These are phyloP conservation scores for Rynchops niger DNA, from an alignment of 2,113 vertebrate genomes.

Conservation along the genomic window DNA sequence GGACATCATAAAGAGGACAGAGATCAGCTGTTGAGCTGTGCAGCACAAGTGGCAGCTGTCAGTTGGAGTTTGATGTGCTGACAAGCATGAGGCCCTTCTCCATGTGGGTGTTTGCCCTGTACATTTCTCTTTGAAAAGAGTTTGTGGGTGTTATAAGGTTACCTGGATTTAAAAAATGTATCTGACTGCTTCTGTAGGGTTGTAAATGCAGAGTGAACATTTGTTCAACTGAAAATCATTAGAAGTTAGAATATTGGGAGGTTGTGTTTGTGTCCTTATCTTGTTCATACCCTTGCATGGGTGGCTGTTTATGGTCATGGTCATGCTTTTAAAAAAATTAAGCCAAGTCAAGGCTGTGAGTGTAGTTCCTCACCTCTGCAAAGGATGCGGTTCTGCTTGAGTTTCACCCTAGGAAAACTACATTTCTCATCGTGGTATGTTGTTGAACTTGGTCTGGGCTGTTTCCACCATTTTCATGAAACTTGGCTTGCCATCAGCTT, in stretches of 20 bases:
- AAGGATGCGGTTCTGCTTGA: too few species aligned
- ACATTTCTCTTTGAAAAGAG: too few species aligned
- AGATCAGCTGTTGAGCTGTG: background rate
- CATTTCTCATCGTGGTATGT: accelerated
- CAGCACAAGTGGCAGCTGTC: background rate
- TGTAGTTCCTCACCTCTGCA: background rate
- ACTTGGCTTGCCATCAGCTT: background rate
- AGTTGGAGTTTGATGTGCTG: too few species aligned
- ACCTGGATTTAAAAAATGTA: background rate
- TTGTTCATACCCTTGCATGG: background rate
- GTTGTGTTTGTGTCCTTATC: background rate
- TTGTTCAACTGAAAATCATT: background rate
- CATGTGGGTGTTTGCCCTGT: accelerated
- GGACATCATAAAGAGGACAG: too few species aligned
- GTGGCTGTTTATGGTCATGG: background rate
- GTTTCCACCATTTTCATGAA: background rate
- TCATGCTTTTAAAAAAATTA: background rate
- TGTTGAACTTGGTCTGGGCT: background rate
- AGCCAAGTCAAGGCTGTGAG: background rate
- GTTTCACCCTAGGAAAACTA: background rate
- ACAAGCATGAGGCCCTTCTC: accelerated
- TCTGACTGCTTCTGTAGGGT: background rate
- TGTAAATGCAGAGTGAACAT: background rate
- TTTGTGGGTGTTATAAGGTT: background rate
- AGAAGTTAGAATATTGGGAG: too few species aligned